These are phyloP conservation scores for Pipra filicauda DNA, from an alignment of 2,113 vertebrate genomes.

Conservation along the genomic window DNA sequence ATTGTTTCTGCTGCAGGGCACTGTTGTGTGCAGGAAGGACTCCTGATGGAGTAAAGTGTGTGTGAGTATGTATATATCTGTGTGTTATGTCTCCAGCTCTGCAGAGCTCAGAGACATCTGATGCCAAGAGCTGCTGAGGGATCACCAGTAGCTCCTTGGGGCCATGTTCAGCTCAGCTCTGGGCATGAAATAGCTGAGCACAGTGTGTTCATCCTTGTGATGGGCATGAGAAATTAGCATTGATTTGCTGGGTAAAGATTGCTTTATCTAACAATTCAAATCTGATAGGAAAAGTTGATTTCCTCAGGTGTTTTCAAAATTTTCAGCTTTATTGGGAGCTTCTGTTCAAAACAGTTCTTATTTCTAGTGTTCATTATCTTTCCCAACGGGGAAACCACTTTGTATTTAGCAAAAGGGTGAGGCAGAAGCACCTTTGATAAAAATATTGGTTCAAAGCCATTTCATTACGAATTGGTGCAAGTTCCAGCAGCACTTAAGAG, in stretches of 20 bases:
- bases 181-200: neutral
- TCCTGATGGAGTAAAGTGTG: neutral
- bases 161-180: neutral
- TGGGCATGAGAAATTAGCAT: neutral
- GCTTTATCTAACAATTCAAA: neutral
- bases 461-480: neutral
- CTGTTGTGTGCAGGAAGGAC: neutral
- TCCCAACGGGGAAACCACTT: neutral
- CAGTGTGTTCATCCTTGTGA: neutral
- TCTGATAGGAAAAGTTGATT: neutral
- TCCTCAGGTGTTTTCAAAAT: neutral
- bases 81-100: rapidly evolving
- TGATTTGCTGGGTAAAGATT: neutral
- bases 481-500: neutral
- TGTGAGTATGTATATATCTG: neutral
- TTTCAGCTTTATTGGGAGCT: neutral
- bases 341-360: neutral
- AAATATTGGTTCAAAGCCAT: constrained; percentile 15
- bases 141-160: neutral
- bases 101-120: neutral
- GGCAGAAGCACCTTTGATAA: constrained; percentile 14
- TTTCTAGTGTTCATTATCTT: neutral
- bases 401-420: constrained; percentile 10
- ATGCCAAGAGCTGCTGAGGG: neutral
- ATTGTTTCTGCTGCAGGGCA: neutral